phyloP scores from a whole-genome alignment of 2,888 invertebrate genomes.

The Drosophila cognata region DNA sequence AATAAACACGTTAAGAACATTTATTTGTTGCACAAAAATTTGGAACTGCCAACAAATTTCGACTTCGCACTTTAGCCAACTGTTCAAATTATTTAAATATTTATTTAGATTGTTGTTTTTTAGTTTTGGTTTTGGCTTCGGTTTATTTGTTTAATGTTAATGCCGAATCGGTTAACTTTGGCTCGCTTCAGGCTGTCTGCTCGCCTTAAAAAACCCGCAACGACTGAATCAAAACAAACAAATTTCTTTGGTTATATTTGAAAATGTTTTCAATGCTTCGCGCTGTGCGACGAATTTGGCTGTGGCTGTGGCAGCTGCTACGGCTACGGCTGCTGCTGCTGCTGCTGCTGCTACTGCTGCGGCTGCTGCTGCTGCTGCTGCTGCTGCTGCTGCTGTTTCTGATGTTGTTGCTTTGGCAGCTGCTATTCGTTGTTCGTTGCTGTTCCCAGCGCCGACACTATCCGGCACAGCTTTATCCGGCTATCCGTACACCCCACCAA shows the following conservation, averaged over 20 bases:
- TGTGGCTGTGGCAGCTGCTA: conserved; percentile 17
- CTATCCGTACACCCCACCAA: conserved; percentile 47
- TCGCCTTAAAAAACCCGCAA: conserved; percentile 79
- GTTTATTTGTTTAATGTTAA: conserved; percentile 45
- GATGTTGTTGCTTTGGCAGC: neutral
- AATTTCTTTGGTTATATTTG: conserved; percentile 80
- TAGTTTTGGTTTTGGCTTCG: neutral
- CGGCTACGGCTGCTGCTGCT: neutral
- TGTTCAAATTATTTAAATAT: conserved; percentile 37
- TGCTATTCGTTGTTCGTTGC: conserved; percentile 9
- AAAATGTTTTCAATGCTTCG: conserved; percentile 49
- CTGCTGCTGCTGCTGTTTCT: conserved; percentile 9
- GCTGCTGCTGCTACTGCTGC: conserved; percentile 11
- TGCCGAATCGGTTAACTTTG: conserved; percentile 10
- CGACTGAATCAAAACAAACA: conserved; percentile 83
- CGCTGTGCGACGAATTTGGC: conserved; percentile 30
- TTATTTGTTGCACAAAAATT: conserved; percentile 12
- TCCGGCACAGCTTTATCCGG: conserved; percentile 54
- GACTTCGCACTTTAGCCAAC: conserved; percentile 29
- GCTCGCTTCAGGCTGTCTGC: conserved; percentile 52
- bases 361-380: conserved; percentile 15
- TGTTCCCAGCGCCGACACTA: conserved; percentile 64
- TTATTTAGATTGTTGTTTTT: conserved; percentile 11
- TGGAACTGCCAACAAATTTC: neutral
- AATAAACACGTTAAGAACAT: conserved; percentile 26